Evolutionary conservation across 2,888 invertebrate species (phyloP).

Genomic region (Ectemnius continuus): DNA sequence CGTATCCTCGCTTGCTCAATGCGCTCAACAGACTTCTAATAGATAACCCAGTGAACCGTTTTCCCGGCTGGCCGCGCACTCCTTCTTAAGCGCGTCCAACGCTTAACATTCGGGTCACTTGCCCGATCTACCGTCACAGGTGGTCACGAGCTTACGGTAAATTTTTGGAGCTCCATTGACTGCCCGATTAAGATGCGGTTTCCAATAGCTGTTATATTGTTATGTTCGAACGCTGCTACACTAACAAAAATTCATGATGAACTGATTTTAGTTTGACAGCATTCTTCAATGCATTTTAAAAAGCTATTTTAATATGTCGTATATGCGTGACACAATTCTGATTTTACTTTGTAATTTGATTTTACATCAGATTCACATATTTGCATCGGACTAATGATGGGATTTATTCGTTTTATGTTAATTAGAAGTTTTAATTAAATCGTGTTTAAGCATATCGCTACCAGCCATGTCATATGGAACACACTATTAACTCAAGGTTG

Average conservation of each 20-base stretch:
- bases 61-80: conserved; percentile 43
- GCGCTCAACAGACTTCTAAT: conserved; percentile 54
- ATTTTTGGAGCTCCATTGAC: conserved; percentile 26
- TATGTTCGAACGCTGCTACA: neutral
- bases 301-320: neutral
- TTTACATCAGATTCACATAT: too few species aligned
- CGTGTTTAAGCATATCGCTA: too few species aligned
- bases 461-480: too few species aligned
- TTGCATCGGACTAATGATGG: too few species aligned
- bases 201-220: neutral
- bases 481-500: too few species aligned
- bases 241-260: neutral
- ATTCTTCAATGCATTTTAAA: conserved; percentile 14
- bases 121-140: conserved; percentile 45
- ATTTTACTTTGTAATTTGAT: too few species aligned
- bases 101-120: conserved; percentile 56
- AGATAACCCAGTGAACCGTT: conserved; percentile 65
- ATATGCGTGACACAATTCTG: too few species aligned
- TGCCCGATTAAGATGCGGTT: neutral
- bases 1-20: conserved; percentile 43
- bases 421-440: too few species aligned
- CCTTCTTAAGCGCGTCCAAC: conserved; percentile 39
- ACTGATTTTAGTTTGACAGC: neutral
- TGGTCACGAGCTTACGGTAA: conserved; percentile 48
- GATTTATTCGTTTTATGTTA: too few species aligned